Evolutionary conservation across 2,797 vertebrate species (phyloP), one percentile per base, ranked within the genome.

Genomic region (Chiloscyllium punctatum): DNA sequence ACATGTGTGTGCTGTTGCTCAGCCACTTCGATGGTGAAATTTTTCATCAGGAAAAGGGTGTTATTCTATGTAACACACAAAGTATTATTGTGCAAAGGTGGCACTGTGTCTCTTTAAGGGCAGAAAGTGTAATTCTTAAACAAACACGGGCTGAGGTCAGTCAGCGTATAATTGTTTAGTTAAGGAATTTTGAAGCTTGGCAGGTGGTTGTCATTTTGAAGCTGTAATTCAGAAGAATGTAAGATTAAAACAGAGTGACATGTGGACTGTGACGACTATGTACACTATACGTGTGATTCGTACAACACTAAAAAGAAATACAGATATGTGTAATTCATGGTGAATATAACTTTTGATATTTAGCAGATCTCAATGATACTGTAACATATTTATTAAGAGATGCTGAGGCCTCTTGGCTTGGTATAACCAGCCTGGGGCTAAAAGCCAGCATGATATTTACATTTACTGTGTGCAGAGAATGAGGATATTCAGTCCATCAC

Each of bases 111-210:
- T 69, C 90, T 68, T 68, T 92, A 69, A 92, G 90, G 62, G 62
- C 90, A 92, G n/a, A 92, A 92, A 92, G 90, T 92, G n/a, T 92
- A 92, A 92, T 92, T 92, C 90, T 92, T 92, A 92, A 69, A 92
- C 62, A 23, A 92, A 92, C 90, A 92, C 21, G 62, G 90, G 66
- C 90, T 92, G 90, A 92, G 90, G 90, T 92, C 90, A 92, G 62
- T 92, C 90, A 92, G 90, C 66, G 90, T 92, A 92, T 92, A 92
- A 92, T 92, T 92, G 90, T 92, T 92, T 92, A 66, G 90, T 92
- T 92, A 92, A 92, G 90, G 90, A 92, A 92, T 92, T 37, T 92
- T 69, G 90, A 92, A 92, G 90, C 90, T 92, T 92, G 90, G 90
- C 90, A 92, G 90, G 90, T 92, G 90, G 90, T 92, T 92, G 90